These are phyloP conservation scores for Pollachius pollachius DNA, from an alignment of 2,113 vertebrate genomes.

Conservation along the genomic window DNA sequence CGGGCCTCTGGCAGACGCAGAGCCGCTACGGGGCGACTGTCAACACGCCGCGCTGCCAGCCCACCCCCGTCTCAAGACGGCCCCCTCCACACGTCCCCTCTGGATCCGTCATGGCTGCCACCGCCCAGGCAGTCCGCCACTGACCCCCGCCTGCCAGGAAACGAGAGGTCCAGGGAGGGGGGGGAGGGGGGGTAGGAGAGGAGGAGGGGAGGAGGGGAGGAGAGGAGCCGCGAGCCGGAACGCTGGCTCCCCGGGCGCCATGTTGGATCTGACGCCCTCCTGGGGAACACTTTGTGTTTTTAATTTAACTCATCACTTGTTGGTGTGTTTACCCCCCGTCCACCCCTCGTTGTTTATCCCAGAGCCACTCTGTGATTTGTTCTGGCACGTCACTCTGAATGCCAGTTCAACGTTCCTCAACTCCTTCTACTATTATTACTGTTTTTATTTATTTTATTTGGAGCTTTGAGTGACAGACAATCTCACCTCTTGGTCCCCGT, in stretches of 20 bases:
- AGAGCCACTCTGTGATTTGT: conserved; percentile 76
- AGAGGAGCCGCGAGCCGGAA: conserved; percentile 38
- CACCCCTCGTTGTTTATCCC: conserved; percentile 13
- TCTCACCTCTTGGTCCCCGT: conserved; percentile 58
- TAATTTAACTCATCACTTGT: conserved; percentile 53
- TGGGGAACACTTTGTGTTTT: conserved; percentile 40
- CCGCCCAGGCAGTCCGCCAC: conserved; percentile 63
- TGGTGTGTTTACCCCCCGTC: background rate
- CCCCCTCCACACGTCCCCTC: conserved; percentile 49
- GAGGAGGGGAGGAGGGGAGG: too few relatives aligned
- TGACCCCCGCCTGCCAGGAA: conserved; percentile 72
- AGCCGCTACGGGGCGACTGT: conserved; percentile 47
- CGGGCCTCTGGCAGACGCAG: conserved; percentile 20
- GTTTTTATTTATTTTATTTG: background rate
- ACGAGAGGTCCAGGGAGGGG: conserved; percentile 51
- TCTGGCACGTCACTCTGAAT: conserved; percentile 83
- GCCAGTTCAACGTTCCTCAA: conserved; percentile 67
- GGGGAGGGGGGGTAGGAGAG: too few relatives aligned
- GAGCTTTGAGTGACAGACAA: conserved; percentile 73
- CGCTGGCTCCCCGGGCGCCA: conserved; percentile 26
- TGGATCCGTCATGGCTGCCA: conserved; percentile 55
- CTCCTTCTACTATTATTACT: conserved; percentile 44
- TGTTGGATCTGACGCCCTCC: conserved; percentile 18
- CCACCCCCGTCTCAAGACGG: conserved; percentile 63
- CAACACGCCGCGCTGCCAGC: conserved; percentile 42